Percentiles rank a stretch among this genome's conserved stretches.
Evolutionary conservation across 1,140 invertebrate genomes (phyloP).

Genomic region (Drosophila busckii): DNA sequence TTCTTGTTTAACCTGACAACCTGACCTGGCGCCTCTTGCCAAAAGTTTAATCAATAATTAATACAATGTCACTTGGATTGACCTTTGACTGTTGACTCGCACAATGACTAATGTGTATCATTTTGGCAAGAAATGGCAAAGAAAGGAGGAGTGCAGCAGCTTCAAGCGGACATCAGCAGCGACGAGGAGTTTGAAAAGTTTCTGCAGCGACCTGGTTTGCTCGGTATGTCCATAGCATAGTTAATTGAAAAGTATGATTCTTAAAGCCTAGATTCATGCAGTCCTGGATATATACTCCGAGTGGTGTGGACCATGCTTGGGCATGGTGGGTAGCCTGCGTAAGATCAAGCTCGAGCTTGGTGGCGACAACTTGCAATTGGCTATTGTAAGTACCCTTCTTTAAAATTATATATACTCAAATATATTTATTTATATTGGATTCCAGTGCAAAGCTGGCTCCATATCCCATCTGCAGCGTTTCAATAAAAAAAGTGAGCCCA

Average conservation of each 20-base stretch:
- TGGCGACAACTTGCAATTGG: conserved; percentile 88
- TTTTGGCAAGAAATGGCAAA: conserved; percentile 81
- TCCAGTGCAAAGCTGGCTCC: conserved; percentile 85
- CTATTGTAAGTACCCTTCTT: conserved; percentile 41
- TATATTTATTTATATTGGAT: neutral
- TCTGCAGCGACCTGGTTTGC: conserved; percentile 86
- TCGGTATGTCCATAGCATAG: conserved; percentile 81
- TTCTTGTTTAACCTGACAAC: conserved; percentile 8
- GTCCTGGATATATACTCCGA: conserved; percentile 89
- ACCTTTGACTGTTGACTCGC: conserved; percentile 2
- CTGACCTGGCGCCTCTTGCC: neutral
- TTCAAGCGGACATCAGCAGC: conserved; percentile 89
- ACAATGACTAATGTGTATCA: conserved; percentile 39
- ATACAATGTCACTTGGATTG: neutral
- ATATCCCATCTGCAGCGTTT: conserved; percentile 89
- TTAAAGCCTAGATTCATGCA: neutral
- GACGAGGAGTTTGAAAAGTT: conserved; percentile 94
- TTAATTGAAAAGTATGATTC: neutral
- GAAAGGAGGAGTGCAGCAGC: conserved; percentile 86
- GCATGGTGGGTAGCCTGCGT: conserved; percentile 91
- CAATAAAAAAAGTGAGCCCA: conserved; percentile 92
- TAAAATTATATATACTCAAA: neutral
- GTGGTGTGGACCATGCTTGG: conserved; percentile 94
- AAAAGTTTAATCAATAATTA: conserved; percentile 35
- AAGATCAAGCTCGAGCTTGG: conserved; percentile 94